Evolutionary conservation across 37 sponge, comb jelly and placozoan species (phyloP).

Genomic region (Haliclona indistincta): DNA sequence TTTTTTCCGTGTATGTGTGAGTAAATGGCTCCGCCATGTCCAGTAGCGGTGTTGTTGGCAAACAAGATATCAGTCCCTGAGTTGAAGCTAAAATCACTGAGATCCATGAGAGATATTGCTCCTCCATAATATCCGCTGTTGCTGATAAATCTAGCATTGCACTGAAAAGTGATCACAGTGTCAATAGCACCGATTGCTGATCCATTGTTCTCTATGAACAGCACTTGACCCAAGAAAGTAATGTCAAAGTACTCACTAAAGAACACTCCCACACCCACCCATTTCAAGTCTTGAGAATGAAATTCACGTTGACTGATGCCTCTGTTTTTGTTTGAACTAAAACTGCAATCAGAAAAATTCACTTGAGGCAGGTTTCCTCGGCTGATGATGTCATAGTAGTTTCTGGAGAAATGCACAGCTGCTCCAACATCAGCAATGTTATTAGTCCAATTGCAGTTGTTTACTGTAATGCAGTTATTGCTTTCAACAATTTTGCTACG

Average conservation of each 20-base stretch:
- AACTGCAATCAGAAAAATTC: neutral
- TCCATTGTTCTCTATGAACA: neutral
- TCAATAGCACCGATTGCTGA: neutral
- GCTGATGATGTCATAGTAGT: neutral
- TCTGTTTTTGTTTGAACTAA: neutral
- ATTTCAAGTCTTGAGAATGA: neutral
- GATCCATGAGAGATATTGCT: neutral
- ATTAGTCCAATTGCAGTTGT: neutral
- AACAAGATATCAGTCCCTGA: neutral
- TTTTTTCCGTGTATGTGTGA: neutral
- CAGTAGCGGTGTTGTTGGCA: neutral
- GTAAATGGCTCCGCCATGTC: neutral
- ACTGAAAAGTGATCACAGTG: neutral
- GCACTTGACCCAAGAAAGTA: neutral
- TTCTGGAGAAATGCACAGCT: neutral
- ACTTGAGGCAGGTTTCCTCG: neutral
- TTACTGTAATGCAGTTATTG: neutral
- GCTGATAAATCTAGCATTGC: neutral
- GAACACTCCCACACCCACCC: neutral
- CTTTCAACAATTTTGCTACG: neutral
- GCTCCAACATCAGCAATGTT: neutral
- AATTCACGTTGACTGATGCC: too few species aligned
- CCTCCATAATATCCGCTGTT: constrained; percentile 3
- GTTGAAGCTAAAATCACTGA: neutral
- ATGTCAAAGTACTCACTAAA: neutral